A percentile compares a stretch with the other conserved stretches of the same genome.
Conservation (phyloP, 2,113 vertebrate genomes). For the Noctilio leporinus region DNA sequence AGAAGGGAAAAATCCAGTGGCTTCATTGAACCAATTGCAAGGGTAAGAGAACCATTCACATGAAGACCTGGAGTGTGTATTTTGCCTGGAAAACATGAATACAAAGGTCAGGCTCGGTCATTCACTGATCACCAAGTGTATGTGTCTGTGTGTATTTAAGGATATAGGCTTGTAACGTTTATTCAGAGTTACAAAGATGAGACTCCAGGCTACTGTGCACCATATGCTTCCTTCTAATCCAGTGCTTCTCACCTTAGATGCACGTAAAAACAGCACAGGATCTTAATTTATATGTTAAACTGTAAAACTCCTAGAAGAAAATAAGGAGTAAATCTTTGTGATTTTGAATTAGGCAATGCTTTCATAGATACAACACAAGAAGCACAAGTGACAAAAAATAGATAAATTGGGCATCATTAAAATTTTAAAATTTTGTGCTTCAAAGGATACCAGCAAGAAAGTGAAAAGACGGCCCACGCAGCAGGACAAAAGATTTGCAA, state of each 20-base stretch:
- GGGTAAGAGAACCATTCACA: slow-evolving; percentile 80
- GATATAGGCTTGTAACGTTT: background rate
- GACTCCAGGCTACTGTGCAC: background rate
- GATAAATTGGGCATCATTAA: background rate
- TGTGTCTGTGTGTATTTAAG: background rate
- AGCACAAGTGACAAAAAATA: background rate
- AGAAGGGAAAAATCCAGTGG: slow-evolving; percentile 79
- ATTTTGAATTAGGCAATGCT: background rate
- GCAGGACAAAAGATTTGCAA: background rate
- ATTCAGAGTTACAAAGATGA: background rate
- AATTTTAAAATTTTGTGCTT: background rate
- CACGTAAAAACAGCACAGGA: background rate
- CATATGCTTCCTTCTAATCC: background rate
- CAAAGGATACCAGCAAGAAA: background rate
- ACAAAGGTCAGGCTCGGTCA: background rate
- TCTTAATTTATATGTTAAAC: background rate
- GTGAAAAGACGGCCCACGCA: background rate
- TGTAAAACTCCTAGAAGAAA: background rate
- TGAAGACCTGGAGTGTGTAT: slow-evolving; percentile 70
- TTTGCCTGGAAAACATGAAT: slow-evolving; percentile 76
- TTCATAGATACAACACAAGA: background rate
- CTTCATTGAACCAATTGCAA: slow-evolving; percentile 81
- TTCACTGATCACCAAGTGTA: background rate
- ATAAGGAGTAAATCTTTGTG: background rate
- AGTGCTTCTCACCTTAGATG: background rate